Evolutionary conservation across 2,113 vertebrate species (phyloP).

Genomic region (Smithornis capensis): DNA sequence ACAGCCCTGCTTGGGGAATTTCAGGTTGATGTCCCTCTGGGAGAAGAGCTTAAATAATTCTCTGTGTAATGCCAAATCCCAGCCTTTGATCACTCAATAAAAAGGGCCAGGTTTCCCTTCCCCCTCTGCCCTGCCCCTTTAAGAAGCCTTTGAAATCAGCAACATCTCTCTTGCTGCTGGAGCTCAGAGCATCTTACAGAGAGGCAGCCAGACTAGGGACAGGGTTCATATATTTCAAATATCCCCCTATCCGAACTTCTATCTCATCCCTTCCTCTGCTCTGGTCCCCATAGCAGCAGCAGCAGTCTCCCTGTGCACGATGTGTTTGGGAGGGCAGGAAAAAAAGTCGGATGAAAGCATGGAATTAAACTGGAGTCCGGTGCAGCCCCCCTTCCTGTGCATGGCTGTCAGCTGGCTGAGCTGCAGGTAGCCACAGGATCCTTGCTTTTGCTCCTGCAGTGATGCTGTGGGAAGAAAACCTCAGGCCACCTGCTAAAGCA

Average conservation of each 20-base stretch:
- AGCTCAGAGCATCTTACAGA: not conserved
- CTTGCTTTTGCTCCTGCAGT: not conserved
- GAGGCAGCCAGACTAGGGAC: not conserved
- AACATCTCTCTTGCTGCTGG: not conserved
- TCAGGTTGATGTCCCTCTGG: conserved; percentile 24
- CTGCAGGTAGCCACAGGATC: not conserved
- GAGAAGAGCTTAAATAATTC: conserved; percentile 56
- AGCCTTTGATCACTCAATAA: conserved; percentile 50
- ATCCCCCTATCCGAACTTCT: not conserved
- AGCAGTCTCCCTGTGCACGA: rapidly evolving
- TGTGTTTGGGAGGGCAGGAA: not conserved
- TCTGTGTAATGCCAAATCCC: conserved; percentile 32
- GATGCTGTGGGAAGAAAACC: not conserved
- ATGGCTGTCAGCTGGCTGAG: not conserved
- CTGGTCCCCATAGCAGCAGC: not conserved
- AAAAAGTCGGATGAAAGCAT: not conserved
- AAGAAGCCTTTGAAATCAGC: conserved; percentile 42
- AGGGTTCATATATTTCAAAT: not conserved
- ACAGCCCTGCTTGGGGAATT: not conserved
- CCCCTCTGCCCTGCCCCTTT: not conserved
- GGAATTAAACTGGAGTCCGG: not conserved
- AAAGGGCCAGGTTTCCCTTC: not conserved
- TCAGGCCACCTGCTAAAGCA: not conserved
- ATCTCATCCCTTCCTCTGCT: not conserved
- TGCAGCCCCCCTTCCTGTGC: not conserved